A percentile compares a stretch with the other conserved stretches of the same genome.
These are phyloP conservation scores for Rallus crepitans DNA, from an alignment of 2,797 vertebrate species.

Conservation along the genomic window DNA sequence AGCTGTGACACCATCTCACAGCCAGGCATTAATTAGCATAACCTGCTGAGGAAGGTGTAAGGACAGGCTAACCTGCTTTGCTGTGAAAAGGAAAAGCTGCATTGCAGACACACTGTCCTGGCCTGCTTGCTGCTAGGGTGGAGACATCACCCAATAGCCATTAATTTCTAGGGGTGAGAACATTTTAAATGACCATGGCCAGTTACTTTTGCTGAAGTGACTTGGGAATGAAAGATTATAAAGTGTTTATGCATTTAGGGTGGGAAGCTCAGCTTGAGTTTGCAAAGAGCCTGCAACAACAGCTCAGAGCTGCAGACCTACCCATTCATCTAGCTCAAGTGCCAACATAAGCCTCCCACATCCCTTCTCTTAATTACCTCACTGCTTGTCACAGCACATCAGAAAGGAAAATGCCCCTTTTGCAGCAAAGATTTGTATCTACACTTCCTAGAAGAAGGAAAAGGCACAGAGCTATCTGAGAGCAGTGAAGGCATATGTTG, in stretches of 20 bases:
- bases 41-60: neutral
- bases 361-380: neutral
- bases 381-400: neutral
- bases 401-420: conserved; percentile 1
- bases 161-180: neutral
- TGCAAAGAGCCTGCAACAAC: conserved; percentile 6
- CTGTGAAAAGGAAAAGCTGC: neutral
- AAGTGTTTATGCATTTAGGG: neutral
- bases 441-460: neutral
- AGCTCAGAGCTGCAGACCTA: neutral
- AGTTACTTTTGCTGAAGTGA: neutral
- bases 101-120: neutral
- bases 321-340: neutral
- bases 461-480: neutral
- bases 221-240: neutral
- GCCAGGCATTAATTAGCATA: neutral
- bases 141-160: neutral
- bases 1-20: neutral
- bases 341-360: neutral
- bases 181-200: neutral
- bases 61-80: neutral
- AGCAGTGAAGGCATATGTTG: neutral
- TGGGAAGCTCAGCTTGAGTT: neutral
- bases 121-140: neutral
- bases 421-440: neutral